Percentiles rank a stretch among this genome's conserved stretches.
phyloP scores from a whole-genome alignment of 1,140 invertebrate genomes.

The Euura saliciscinereae region DNA sequence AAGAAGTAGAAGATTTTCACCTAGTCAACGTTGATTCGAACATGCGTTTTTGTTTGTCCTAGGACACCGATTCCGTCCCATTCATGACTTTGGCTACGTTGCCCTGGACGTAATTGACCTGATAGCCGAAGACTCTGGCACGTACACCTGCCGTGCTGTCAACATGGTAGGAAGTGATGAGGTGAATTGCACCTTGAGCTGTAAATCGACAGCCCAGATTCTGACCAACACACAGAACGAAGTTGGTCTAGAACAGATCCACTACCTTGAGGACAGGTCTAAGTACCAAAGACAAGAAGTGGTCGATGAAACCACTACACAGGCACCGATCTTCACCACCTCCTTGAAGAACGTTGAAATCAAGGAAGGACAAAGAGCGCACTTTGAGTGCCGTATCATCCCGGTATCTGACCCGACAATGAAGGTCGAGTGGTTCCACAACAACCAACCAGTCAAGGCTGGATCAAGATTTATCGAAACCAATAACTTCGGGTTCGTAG shows the following conservation, averaged over 20 bases:
- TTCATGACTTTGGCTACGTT: conserved; percentile 96
- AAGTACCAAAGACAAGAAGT: conserved; percentile 75
- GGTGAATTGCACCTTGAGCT: conserved; percentile 74
- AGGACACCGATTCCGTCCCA: conserved; percentile 90
- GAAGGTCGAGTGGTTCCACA: conserved; percentile 98
- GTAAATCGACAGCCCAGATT: conserved; percentile 77
- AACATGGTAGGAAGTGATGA: conserved; percentile 89
- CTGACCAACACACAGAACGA: conserved; percentile 85
- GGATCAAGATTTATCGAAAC: conserved; percentile 90
- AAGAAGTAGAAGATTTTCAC: neutral
- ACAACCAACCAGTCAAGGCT: conserved; percentile 86
- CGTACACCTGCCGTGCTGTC: conserved; percentile 92
- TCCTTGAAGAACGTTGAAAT: conserved; percentile 90
- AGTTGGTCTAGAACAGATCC: conserved; percentile 83
- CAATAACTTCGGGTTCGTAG: conserved; percentile 94
- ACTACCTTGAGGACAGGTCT: conserved; percentile 83
- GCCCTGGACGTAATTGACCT: conserved; percentile 89
- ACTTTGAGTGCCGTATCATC: conserved; percentile 94
- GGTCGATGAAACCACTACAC: conserved; percentile 82
- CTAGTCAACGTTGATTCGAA: neutral
- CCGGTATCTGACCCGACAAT: conserved; percentile 96
- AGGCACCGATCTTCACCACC: conserved; percentile 90
- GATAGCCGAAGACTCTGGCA: conserved; percentile 91
- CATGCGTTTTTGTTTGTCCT: conserved; percentile 27
- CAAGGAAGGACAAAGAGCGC: conserved; percentile 92